Evolutionary conservation across 2,113 vertebrate genomes (phyloP).

Genomic region (Leptocoma aspasia): DNA sequence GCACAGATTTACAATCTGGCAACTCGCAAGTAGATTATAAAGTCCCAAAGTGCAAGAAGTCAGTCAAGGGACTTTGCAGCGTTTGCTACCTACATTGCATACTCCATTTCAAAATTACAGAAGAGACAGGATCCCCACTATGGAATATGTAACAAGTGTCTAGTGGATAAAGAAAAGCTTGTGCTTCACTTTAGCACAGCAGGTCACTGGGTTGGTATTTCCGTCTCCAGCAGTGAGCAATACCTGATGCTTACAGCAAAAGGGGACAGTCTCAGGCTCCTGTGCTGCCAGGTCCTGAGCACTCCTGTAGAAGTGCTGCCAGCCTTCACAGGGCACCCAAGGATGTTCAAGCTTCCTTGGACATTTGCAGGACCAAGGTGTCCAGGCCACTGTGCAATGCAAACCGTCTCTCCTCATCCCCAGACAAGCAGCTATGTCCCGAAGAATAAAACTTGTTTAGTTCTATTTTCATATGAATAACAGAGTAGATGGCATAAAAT

Average conservation of each 20-base stretch:
- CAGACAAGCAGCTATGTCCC: background rate
- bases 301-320: background rate
- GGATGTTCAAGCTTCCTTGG: background rate
- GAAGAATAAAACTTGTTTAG: background rate
- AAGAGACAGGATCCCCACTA: background rate
- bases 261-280: background rate
- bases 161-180: background rate
- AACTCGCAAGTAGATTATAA: background rate
- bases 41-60: background rate
- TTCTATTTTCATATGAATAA: background rate
- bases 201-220: background rate
- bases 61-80: background rate
- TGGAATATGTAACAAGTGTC: background rate
- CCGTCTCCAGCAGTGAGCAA: background rate
- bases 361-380: background rate
- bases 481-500: conserved; percentile 1
- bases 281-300: background rate
- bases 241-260: background rate
- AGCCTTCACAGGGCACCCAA: background rate
- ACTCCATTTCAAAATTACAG: background rate
- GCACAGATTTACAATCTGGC: background rate
- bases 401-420: background rate
- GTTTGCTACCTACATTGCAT: background rate
- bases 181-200: background rate
- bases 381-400: background rate